Percentiles rank a stretch among this genome's conserved stretches.
Conservation (phyloP, 1,140 invertebrate species). For the Lineus longissimus region DNA sequence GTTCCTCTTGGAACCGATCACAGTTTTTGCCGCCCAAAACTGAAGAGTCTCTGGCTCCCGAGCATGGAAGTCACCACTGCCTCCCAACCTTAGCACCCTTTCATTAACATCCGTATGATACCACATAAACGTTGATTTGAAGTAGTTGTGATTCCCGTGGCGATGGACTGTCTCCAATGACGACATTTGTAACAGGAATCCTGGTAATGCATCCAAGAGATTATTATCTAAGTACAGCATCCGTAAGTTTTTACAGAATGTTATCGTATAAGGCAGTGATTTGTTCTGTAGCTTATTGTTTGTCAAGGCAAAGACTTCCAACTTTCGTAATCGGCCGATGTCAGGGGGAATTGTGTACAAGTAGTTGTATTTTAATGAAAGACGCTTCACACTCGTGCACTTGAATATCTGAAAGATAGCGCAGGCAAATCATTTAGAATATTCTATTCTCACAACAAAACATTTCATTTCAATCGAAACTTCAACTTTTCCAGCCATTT, state of each 20-base stretch:
- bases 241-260: conserved; percentile 50
- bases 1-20: conserved; percentile 53
- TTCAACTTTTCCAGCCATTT: too few species aligned
- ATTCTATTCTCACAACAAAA: background rate
- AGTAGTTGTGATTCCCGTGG: conserved; percentile 60
- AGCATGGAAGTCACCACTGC: conserved; percentile 16
- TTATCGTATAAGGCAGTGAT: conserved; percentile 56
- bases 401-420: conserved; percentile 51
- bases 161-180: conserved; percentile 56
- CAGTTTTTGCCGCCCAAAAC: conserved; percentile 49
- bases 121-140: conserved; percentile 60
- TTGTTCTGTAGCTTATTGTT: conserved; percentile 56
- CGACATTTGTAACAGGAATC: conserved; percentile 54
- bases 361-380: conserved; percentile 57
- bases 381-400: conserved; percentile 49
- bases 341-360: conserved; percentile 54
- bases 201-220: conserved; percentile 57
- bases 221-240: conserved; percentile 56
- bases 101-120: conserved; percentile 58
- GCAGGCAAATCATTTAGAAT: too few species aligned
- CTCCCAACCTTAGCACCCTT: conserved; percentile 46
- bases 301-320: conserved; percentile 56
- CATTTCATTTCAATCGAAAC: too few species aligned
- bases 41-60: conserved; percentile 39
- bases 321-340: conserved; percentile 53